phyloP scores from a whole-genome alignment of 1,140 invertebrate genomes.

The Trichomalopsis sarcophagae region DNA sequence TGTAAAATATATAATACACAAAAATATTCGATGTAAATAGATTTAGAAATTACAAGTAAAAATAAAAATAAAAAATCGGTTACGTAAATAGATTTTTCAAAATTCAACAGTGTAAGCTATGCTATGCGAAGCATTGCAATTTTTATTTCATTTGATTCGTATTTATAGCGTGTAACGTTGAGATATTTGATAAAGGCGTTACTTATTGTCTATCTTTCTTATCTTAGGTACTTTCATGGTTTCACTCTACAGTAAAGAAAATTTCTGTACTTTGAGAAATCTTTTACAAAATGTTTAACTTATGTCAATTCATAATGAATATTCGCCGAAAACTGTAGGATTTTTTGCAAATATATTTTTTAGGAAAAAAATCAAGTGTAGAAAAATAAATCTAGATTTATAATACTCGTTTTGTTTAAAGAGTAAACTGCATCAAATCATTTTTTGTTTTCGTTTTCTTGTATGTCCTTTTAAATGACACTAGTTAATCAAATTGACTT shows the following conservation, averaged over 20 bases:
- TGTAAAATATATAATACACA: constrained; percentile 36
- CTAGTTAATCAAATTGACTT: constrained; percentile 23
- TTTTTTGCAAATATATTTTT: not conserved
- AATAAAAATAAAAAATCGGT: constrained; percentile 34
- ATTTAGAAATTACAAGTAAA: not conserved
- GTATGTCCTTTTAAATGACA: constrained; percentile 2
- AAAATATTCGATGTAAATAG: constrained; percentile 31
- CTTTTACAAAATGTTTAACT: not conserved
- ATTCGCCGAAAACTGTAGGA: not conserved
- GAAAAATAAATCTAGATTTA: constrained; percentile 39
- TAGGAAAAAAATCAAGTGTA: constrained; percentile 34
- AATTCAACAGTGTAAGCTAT: constrained; percentile 36
- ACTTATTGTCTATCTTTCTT: constrained; percentile 7
- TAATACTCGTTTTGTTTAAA: constrained; percentile 23
- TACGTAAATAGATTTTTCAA: constrained; percentile 42
- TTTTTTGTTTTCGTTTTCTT: not conserved
- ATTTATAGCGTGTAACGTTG: constrained; percentile 7
- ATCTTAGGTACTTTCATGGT: constrained; percentile 30
- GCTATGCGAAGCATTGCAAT: constrained; percentile 4
- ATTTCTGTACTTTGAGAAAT: constrained; percentile 8
- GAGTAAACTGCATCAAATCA: constrained; percentile 19
- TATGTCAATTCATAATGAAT: not conserved
- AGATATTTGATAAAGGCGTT: constrained; percentile 28
- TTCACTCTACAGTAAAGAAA: not conserved
- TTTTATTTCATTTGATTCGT: constrained; percentile 8